Evolutionary conservation across 2,888 invertebrate species (phyloP).

Genomic region (Sesamia inferens): DNA sequence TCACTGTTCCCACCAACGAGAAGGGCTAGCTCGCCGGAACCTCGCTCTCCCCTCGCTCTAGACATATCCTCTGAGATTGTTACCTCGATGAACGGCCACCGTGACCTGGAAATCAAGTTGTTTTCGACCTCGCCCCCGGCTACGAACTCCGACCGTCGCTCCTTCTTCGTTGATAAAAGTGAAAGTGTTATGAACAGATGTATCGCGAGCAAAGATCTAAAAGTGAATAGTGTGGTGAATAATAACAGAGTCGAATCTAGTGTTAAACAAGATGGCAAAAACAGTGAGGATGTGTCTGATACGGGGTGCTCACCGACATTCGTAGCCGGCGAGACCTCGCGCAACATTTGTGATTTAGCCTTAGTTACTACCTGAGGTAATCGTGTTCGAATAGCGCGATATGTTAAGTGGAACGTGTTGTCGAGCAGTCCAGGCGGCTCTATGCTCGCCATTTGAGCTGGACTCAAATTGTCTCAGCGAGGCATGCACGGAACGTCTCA

Average conservation of each 20-base stretch:
- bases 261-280: conserved; percentile 79
- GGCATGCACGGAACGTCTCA: conserved; percentile 86
- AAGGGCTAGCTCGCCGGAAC: conserved; percentile 83
- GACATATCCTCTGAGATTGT: conserved; percentile 95
- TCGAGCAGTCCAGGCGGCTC: conserved; percentile 79
- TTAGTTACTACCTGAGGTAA: conserved; percentile 88
- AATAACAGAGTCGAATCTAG: conserved; percentile 80
- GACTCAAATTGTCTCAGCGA: conserved; percentile 88
- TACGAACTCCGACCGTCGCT: conserved; percentile 83
- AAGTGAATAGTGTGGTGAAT: conserved; percentile 86
- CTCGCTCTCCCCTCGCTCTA: conserved; percentile 86
- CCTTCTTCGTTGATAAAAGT: conserved; percentile 88
- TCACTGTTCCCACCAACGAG: conserved; percentile 86
- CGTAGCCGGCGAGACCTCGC: conserved; percentile 78
- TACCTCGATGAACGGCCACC: conserved; percentile 93
- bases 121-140: conserved; percentile 91
- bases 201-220: conserved; percentile 80
- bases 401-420: conserved; percentile 77
- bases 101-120: conserved; percentile 94
- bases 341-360: conserved; percentile 89
- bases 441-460: conserved; percentile 88
- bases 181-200: conserved; percentile 87
- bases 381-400: conserved; percentile 79
- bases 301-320: conserved; percentile 80
- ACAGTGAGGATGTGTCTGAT: conserved; percentile 82